Base-by-base conservation (phyloP, 30 jellyfish, hydroid and myxozoan species). In the Aurelia coerulea region DNA sequence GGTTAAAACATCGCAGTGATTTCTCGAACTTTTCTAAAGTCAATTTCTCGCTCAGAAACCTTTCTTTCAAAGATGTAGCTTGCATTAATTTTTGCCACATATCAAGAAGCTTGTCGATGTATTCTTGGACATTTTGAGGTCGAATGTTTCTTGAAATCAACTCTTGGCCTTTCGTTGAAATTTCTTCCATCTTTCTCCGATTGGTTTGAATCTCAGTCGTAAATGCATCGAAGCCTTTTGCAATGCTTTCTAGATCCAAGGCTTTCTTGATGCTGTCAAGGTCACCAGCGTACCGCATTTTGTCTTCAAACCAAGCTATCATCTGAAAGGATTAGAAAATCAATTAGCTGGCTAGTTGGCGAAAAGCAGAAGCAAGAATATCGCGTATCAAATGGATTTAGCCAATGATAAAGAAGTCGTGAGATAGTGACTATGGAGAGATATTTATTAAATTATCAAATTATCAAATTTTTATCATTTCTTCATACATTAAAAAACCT, bases 201-300 rank as follows among this genome's bases (percentile, higher is more conserved):
- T 86, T 86, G 39, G 95, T 74, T 3, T 31, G 7, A 52, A 65
- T 68, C 41, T 86, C 95, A 10, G 88, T 79, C 10, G 49, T 71
- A 41, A 76, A 59, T 3, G 51, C 78, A 9, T 86, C 89, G 52
- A 65, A 53, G 0, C 16, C 70, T 15, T 65, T 76, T 62, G 41
- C 68, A 32, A 9, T 17, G 64, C 53, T 51, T 37, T 86, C 83
- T 7, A 86, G 65, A 41, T 53, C 83, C 18, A 51, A 78, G 4
- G 85, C 5, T 12, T 34, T 41, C 41, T 82, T 39, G 6, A 39
- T 79, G 33, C 23, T 54, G 12, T 29, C 53, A 56, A 53, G 4
- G 42, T 66, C 75, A 5, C 0, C 73, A 3, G 95, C 90, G 37
- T 86, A 86, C 65, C 35, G n/a, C 9, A 86, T 66, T 51, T 83